Evolutionary conservation across 2,113 vertebrate genomes (phyloP), one percentile per base, ranked within the genome.

Genomic region (Myiopsitta monachus): DNA sequence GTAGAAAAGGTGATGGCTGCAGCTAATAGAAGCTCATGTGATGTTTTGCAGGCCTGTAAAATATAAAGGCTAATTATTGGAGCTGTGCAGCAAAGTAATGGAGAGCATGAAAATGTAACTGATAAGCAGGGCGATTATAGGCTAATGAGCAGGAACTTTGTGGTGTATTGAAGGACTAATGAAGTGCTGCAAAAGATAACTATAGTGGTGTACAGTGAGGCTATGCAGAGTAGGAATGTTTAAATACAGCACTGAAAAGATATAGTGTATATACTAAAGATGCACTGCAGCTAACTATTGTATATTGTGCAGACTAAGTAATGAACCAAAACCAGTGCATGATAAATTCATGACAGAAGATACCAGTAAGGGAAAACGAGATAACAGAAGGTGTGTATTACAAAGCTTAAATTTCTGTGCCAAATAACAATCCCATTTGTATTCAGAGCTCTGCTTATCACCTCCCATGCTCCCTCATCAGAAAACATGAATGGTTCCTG

Each of bases 131-230:
- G 3, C 5, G 33, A 87, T 95, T 57, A 82, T 62, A 72, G 81
- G 84, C 66, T 94, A 82, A 96, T 68, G 74, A 92, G 77, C 66
- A 82, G 89, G 62, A 89, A 92, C 44, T 79, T 92, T 95, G 55
- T 81, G 62, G 33, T 91, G 17, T 84, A 82, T 13, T 82, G 92
- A 91, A 94, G 81, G 77, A 62, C 87, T 96, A 91, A 95, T 89
- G 74, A 96, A 95, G 66, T 89, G 23, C 77, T 91, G n/a, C 28
- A 66, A 61, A 87, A 82, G 89, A 76, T 87, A 92, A 82, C 79
- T 77, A 33, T 19, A 4, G 11, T 63, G 26, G 15, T 73, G 10
- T 85, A 36, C 11, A 76, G 57, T 26, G n/a, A 83, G 63, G 49
- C 54, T 82, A 0, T 33, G 30, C 54, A 74, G 51, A 75, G 41